A percentile compares a stretch with the other conserved stretches of the same genome.
Conservation (phyloP, 2,888 invertebrate genomes). For the Anagyrus pseudococci region DNA sequence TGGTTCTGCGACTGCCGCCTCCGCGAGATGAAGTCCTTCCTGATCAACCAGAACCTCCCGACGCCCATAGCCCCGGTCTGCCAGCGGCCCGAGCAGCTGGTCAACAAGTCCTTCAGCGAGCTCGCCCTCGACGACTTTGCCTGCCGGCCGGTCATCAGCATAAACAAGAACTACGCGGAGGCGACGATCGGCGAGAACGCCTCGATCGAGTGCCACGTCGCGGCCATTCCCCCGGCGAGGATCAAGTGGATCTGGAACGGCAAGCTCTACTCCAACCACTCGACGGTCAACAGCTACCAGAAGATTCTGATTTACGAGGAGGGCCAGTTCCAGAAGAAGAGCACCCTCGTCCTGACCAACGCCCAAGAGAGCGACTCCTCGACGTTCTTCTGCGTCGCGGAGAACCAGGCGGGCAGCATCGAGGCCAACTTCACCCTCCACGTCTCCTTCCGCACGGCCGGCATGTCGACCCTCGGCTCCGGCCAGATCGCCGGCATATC, state of each 20-base stretch:
- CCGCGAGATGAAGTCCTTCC: slow-evolving; percentile 82
- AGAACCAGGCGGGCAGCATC: slow-evolving; percentile 86
- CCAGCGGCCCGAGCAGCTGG: slow-evolving; percentile 73
- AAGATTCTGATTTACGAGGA: slow-evolving; percentile 79
- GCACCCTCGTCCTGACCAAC: slow-evolving; percentile 79
- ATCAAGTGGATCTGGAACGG: slow-evolving; percentile 91
- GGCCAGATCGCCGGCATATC: slow-evolving; percentile 87
- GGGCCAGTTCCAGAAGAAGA: slow-evolving; percentile 78
- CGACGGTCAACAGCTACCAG: slow-evolving; percentile 80
- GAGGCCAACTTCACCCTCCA: slow-evolving; percentile 90
- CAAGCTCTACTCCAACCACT: slow-evolving; percentile 77
- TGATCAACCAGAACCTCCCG: slow-evolving; percentile 78
- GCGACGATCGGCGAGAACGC: slow-evolving; percentile 85
- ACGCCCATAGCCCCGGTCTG: slow-evolving; percentile 82
- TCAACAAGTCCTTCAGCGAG: slow-evolving; percentile 78
- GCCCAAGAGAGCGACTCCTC: slow-evolving; percentile 83
- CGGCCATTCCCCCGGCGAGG: slow-evolving; percentile 80
- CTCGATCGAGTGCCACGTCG: slow-evolving; percentile 81
- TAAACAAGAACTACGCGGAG: slow-evolving; percentile 78
- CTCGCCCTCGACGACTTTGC: slow-evolving; percentile 83
- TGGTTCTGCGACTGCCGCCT: slow-evolving; percentile 89
- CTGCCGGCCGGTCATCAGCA: slow-evolving; percentile 81
- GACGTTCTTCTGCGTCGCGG: slow-evolving; percentile 88
- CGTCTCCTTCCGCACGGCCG: slow-evolving; percentile 78
- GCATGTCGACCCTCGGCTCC: slow-evolving; percentile 81